Conservation (phyloP, 2,113 vertebrate genomes). For the Prionailurus bengalensis region DNA sequence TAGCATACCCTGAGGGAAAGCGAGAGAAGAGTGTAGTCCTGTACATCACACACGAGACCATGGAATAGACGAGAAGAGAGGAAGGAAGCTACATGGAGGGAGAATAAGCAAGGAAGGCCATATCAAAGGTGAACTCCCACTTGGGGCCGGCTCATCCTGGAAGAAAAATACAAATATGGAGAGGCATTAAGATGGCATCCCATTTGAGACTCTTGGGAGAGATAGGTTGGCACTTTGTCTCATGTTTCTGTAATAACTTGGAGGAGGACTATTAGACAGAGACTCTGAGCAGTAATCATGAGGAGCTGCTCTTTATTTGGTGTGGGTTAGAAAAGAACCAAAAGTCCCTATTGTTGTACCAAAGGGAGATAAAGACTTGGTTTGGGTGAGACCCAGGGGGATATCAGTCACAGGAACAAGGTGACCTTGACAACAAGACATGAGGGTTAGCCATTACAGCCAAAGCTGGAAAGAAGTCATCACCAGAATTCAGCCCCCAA, state of each 20-base stretch:
- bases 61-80: accelerated
- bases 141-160: accelerated
- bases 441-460: background rate
- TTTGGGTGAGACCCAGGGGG: too few species aligned
- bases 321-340: accelerated
- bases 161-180: background rate
- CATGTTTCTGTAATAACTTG: background rate
- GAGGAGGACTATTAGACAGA: background rate
- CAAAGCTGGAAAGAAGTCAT: background rate
- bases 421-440: background rate
- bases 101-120: background rate
- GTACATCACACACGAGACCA: background rate
- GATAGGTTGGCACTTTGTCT: background rate
- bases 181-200: accelerated
- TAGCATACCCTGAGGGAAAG: background rate
- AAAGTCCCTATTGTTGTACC: accelerated
- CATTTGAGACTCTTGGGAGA: background rate
- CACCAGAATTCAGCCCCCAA: background rate
- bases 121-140: accelerated
- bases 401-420: background rate
- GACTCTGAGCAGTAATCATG: background rate
- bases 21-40: too few species aligned
- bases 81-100: accelerated
- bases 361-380: accelerated
- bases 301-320: background rate